Conservation (phyloP, 2,888 invertebrate genomes). For the Phaedon cochleariae region DNA sequence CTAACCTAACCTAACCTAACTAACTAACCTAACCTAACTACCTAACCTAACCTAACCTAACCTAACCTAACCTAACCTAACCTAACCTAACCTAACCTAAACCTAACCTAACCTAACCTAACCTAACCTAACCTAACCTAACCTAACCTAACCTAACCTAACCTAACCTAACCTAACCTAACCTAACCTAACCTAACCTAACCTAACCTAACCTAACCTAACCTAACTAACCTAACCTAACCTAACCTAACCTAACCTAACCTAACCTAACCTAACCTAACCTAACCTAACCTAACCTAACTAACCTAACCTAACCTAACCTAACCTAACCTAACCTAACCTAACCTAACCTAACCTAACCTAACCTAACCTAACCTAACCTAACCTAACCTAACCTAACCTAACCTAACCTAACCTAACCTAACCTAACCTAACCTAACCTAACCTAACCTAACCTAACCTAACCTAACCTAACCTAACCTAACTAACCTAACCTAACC, state of each 20-base stretch:
- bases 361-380: too few relatives aligned
- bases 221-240: background rate
- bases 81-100: conserved; percentile 34
- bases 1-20: conserved; percentile 27
- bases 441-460: too few relatives aligned
- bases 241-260: too few relatives aligned
- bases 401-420: too few relatives aligned
- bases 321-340: too few relatives aligned
- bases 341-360: too few relatives aligned
- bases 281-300: too few relatives aligned
- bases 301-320: too few relatives aligned
- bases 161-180: conserved; percentile 34
- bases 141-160: conserved; percentile 34
- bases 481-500: background rate
- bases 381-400: too few relatives aligned
- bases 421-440: too few relatives aligned
- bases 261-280: too few relatives aligned
- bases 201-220: conserved; percentile 33
- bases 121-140: conserved; percentile 35
- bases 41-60: conserved; percentile 35
- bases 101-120: conserved; percentile 34
- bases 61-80: conserved; percentile 33
- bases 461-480: too few relatives aligned
- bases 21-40: conserved; percentile 33
- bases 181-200: conserved; percentile 27